Percentiles rank a stretch among this genome's conserved stretches.
Evolutionary conservation across 2,888 invertebrate species (phyloP).

Genomic region (Metallyticus violacea): DNA sequence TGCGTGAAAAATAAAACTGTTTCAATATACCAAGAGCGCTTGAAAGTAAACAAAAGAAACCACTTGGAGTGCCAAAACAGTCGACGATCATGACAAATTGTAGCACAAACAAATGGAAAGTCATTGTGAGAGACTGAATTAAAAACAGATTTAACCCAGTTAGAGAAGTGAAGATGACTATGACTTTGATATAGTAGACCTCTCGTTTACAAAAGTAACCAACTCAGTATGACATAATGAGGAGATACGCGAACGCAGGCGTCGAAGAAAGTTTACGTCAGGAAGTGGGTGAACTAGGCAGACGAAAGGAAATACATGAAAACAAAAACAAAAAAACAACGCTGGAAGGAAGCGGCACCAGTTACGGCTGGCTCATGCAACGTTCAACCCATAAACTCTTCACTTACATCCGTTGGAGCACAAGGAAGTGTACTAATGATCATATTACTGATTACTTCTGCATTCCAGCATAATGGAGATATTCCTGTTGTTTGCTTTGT

Average conservation of each 20-base stretch:
- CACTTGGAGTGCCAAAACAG: too few relatives aligned
- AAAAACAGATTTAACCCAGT: too few relatives aligned
- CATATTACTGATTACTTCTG: neutral
- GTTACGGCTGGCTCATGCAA: neutral
- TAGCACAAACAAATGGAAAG: too few relatives aligned
- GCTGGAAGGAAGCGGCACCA: neutral
- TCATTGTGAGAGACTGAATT: too few relatives aligned
- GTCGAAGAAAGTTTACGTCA: neutral
- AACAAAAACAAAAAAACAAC: neutral
- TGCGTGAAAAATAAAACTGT: too few relatives aligned
- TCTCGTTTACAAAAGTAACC: too few relatives aligned
- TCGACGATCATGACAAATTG: too few relatives aligned
- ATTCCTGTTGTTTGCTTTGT: neutral
- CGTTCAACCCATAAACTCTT: neutral
- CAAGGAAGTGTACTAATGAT: too few relatives aligned
- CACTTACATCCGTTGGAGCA: neutral
- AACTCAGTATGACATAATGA: neutral
- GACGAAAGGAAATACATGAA: neutral
- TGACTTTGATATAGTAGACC: too few relatives aligned
- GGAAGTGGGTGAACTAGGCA: neutral
- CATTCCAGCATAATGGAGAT: neutral
- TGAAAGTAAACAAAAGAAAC: too few relatives aligned
- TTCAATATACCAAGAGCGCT: too few relatives aligned
- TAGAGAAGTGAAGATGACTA: too few relatives aligned
- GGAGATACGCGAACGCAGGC: neutral